Evolutionary conservation across 2,888 invertebrate species (phyloP), one percentile per base, ranked within the genome.

Genomic region (Melinopterus prodromus): DNA sequence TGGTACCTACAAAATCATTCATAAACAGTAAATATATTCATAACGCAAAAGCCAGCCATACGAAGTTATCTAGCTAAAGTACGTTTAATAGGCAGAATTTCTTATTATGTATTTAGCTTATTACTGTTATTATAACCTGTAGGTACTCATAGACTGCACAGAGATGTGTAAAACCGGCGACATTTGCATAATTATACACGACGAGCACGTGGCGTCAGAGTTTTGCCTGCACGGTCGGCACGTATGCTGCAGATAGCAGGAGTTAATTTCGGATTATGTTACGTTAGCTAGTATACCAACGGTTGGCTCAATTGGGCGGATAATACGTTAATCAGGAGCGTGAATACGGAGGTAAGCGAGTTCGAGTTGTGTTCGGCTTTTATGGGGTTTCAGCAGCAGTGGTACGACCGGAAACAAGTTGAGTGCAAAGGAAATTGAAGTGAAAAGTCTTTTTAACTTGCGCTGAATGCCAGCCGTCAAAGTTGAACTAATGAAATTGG

Each of bases 101-200:
- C 53, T 53, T 53, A 53, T 1, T 53, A 9, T 12, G 12, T 9
- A 53, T 53, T 12, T 53, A 53, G 53, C 53, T 53, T 53, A 53
- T 53, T 53, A 53, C 53, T 53, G 53, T 53, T 53, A 53, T 53
- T 53, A 53, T 53, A 53, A 53, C 53, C 53, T 53, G 53, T 53
- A 53, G 53, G 9, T 53, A 9, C 12, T 1, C 12, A 53, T 9
- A 53, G 53, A 0, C 53, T 53, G 12, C 53, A 53, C 12, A 53
- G 53, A 53, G 53, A 12, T 53, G 12, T 53, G 53, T 7, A 53
- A 53, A 53, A 26, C 3, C 26, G 26, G 26, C 5, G 9, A 53
- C 7, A 53, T 53, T 53, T 53, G 53, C 53, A 53, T 53, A 53
- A 7, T 53, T 26, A 26, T 26, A 26, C 26, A 53, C 7, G 53